A percentile compares a stretch with the other conserved stretches of the same genome.
phyloP scores from a whole-genome alignment of 2,888 invertebrate genomes.

The Acleris cristana region DNA sequence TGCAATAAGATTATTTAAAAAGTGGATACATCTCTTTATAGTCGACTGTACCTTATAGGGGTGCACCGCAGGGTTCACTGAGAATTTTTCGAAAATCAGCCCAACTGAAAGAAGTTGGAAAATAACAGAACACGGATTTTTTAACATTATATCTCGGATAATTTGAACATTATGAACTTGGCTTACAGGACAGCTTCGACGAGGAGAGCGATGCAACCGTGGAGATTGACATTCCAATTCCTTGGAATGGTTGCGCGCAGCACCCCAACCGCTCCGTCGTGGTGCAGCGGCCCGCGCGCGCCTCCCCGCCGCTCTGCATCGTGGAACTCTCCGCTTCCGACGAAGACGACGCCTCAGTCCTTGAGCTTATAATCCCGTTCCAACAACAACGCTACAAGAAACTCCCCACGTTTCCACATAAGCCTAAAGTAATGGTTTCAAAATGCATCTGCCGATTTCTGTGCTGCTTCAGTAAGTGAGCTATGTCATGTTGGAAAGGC shows the following conservation, averaged over 20 bases:
- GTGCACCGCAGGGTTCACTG: no score
- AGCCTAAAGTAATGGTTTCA: conserved; percentile 47
- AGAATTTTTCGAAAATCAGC: no score
- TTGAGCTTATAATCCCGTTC: conserved; percentile 75
- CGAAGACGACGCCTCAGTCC: conserved; percentile 71
- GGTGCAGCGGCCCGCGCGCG: conserved; percentile 50
- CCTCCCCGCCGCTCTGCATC: conserved; percentile 69
- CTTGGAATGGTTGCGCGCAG: conserved; percentile 27
- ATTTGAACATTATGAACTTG: no score
- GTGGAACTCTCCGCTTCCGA: conserved; percentile 76
- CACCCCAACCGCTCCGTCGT: conserved; percentile 38
- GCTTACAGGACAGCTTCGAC: conserved; percentile 32
- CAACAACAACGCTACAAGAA: conserved; percentile 59
- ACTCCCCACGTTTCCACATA: conserved; percentile 62
- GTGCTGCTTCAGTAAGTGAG: conserved; percentile 62
- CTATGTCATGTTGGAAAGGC: neutral
- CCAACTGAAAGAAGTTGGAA: no score
- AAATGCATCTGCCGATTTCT: conserved; percentile 53
- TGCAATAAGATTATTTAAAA: no score
- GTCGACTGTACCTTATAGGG: no score
- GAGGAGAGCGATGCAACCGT: conserved; percentile 34
- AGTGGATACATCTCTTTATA: no score
- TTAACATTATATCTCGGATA: no score
- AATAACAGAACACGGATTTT: no score
- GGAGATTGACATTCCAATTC: conserved; percentile 28